Conservation (phyloP, 2,797 vertebrate species). For the Tauraco hartlaubi region DNA sequence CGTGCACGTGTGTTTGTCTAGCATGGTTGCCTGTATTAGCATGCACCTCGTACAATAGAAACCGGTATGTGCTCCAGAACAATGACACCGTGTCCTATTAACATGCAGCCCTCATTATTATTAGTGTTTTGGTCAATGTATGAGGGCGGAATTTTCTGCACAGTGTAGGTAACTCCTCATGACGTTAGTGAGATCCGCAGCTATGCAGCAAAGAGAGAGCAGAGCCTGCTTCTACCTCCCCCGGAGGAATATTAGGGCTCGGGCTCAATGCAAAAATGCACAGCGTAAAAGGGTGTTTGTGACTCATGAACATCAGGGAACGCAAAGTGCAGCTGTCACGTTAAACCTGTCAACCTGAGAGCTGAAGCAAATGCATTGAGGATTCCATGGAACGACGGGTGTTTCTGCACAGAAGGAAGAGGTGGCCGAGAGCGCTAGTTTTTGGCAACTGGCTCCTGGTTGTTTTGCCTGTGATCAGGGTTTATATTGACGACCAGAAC, state of each 20-base stretch:
- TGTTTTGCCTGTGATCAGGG: background rate
- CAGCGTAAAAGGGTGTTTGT: fast-evolving
- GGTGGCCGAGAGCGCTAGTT: background rate
- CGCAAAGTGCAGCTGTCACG: background rate
- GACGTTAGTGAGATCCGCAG: background rate
- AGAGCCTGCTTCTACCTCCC: background rate
- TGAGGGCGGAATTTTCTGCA: background rate
- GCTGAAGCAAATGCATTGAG: fast-evolving
- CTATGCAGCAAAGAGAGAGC: background rate
- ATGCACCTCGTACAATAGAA: background rate
- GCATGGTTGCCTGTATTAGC: background rate
- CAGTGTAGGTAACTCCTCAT: background rate
- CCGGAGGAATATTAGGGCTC: background rate
- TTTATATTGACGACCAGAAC: background rate
- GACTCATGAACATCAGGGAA: background rate
- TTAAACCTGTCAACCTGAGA: background rate
- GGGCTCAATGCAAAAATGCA: background rate
- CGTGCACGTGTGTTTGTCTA: background rate
- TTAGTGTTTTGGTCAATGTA: background rate
- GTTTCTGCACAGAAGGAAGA: background rate
- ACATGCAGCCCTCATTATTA: background rate
- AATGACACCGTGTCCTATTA: background rate
- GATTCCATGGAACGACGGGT: background rate
- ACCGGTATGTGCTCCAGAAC: background rate
- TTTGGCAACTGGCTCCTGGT: background rate